These are phyloP conservation scores for Microcaecilia unicolor DNA, from an alignment of 2,797 vertebrate genomes.

Conservation along the genomic window DNA sequence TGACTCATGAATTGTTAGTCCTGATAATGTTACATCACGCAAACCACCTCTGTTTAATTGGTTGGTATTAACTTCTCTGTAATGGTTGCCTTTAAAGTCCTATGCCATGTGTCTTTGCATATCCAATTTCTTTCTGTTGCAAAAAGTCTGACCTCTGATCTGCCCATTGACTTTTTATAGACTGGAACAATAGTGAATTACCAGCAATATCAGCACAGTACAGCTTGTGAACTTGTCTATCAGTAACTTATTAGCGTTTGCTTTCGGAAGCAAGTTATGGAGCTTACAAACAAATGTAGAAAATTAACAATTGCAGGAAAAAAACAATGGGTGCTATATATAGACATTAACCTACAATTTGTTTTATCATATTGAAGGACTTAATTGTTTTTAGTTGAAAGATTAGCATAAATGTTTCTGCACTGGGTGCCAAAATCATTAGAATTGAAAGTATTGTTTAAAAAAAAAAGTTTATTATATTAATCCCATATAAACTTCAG, in stretches of 20 bases:
- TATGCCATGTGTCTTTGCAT: conserved; percentile 70
- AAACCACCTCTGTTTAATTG: conserved; percentile 84
- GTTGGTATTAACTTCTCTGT: conserved; percentile 65
- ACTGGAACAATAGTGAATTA: conserved; percentile 34
- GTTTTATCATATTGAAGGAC: conserved; percentile 22
- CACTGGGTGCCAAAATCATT: conserved; percentile 28
- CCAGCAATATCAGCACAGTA: neutral
- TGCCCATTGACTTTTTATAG: conserved; percentile 69
- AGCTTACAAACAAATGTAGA: conserved; percentile 37
- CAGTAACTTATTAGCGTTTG: conserved; percentile 20
- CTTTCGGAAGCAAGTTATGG: conserved; percentile 26
- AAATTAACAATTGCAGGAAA: conserved; percentile 29
- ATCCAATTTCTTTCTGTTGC: conserved; percentile 72
- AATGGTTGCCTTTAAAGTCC: conserved; percentile 66
- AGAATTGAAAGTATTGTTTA: no score
- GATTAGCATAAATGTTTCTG: conserved; percentile 17
- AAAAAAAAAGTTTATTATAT: no score
- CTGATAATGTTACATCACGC: conserved; percentile 94
- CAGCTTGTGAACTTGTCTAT: conserved; percentile 18
- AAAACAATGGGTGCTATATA: conserved; percentile 36
- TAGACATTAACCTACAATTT: conserved; percentile 22
- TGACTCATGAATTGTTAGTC: conserved; percentile 96
- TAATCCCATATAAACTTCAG: no score
- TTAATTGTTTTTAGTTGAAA: conserved; percentile 24
- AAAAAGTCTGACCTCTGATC: conserved; percentile 63